phyloP scores from a whole-genome alignment of 1,140 invertebrate genomes.

The Caenorhabditis brenneri region DNA sequence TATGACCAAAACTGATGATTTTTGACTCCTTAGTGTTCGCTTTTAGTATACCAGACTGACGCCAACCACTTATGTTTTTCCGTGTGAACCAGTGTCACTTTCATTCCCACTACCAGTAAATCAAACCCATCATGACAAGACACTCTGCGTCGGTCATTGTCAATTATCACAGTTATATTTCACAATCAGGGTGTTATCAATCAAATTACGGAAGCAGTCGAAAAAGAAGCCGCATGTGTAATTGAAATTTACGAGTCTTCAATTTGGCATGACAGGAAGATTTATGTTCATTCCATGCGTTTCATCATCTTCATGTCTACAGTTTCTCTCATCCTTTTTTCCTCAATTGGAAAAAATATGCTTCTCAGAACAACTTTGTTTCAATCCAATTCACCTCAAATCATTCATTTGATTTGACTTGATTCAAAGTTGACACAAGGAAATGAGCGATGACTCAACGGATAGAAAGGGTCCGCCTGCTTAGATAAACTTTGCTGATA shows the following conservation, averaged over 20 bases:
- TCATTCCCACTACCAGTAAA: background rate
- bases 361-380: background rate
- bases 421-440: background rate
- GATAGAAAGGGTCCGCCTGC: conserved; percentile 29
- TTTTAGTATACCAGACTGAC: background rate
- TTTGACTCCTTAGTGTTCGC: background rate
- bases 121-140: background rate
- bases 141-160: background rate
- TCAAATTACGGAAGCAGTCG: conserved; percentile 6
- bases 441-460: conserved; percentile 8
- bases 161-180: conserved; percentile 22
- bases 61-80: background rate
- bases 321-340: background rate
- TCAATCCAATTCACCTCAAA: background rate
- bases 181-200: background rate
- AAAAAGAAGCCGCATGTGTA: conserved; percentile 32
- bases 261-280: conserved; percentile 1
- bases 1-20: too few relatives aligned
- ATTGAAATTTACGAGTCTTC: conserved; percentile 26
- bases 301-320: background rate
- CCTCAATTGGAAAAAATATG: background rate
- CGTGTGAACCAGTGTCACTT: background rate
- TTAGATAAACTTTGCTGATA: conserved; percentile 38
- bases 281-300: conserved; percentile 7
- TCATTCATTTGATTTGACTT: too few relatives aligned